A percentile compares a stretch with the other conserved stretches of the same genome.
Evolutionary conservation across 2,797 vertebrate genomes (phyloP).

Genomic region (Macropodus opercularis): DNA sequence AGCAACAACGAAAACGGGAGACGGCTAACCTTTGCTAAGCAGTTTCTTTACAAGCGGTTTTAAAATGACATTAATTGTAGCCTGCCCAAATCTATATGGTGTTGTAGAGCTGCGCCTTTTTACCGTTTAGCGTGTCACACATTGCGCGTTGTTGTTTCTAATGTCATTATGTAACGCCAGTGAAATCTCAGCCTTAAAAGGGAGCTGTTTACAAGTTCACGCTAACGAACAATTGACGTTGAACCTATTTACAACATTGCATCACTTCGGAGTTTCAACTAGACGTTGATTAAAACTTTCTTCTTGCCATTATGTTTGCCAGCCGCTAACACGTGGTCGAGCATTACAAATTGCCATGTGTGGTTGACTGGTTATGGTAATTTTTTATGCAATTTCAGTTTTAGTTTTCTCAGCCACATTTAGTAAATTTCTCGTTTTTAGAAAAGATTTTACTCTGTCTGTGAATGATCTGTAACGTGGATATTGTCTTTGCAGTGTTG

Average conservation of each 20-base stretch:
- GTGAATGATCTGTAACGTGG: neutral
- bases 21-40: slow-evolving; percentile 1
- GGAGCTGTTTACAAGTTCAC: slow-evolving; percentile 6
- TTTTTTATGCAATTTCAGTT: too few relatives aligned
- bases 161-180: slow-evolving; percentile 55
- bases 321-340: neutral
- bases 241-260: too few relatives aligned
- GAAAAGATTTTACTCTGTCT: neutral
- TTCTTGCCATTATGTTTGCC: neutral
- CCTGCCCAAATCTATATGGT: neutral
- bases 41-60: too few relatives aligned
- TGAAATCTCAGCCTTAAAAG: slow-evolving; percentile 14
- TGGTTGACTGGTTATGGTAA: neutral
- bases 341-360: neutral
- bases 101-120: neutral
- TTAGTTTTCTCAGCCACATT: neutral
- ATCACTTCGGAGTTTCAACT: too few relatives aligned
- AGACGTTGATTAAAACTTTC: too few relatives aligned
- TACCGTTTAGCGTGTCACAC: neutral
- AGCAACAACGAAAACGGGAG: slow-evolving; percentile 36
- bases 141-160: neutral
- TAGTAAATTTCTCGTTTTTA: too few relatives aligned
- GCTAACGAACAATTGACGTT: too few relatives aligned
- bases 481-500: slow-evolving; percentile 69
- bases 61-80: neutral